A percentile compares a stretch with the other conserved stretches of the same genome.
Evolutionary conservation across 2,113 vertebrate genomes (phyloP).

Genomic region (Centropus unirufus): DNA sequence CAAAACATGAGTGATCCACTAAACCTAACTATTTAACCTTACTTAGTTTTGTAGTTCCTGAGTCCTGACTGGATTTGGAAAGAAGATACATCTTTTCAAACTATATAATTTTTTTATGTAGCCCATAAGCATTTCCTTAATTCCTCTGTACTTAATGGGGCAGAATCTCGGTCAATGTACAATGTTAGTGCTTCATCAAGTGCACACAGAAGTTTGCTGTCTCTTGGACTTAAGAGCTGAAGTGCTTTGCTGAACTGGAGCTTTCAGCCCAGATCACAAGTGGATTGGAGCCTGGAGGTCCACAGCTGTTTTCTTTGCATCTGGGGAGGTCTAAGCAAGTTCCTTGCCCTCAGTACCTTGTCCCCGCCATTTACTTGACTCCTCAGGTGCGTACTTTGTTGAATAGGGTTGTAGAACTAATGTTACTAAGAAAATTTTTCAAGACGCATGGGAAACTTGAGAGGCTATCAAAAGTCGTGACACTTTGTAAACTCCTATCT

Average conservation of each 20-base stretch:
- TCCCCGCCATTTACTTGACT: neutral
- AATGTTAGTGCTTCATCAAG: neutral
- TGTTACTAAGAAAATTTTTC: neutral
- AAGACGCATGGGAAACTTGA: neutral
- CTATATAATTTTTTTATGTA: neutral
- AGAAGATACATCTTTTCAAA: neutral
- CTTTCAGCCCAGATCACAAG: neutral
- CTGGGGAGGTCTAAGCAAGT: neutral
- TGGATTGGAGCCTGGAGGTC: neutral
- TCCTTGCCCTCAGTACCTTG: neutral
- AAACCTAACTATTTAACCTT: neutral
- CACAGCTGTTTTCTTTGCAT: neutral
- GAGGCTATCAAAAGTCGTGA: neutral
- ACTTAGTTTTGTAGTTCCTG: neutral
- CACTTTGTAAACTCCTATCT: neutral
- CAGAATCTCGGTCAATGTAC: neutral
- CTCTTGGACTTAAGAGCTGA: neutral
- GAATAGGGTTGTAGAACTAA: neutral
- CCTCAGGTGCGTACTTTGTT: neutral
- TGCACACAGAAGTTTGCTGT: accelerated
- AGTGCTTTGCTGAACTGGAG: neutral
- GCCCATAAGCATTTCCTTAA: neutral
- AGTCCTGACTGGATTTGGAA: neutral
- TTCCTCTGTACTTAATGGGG: neutral
- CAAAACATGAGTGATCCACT: neutral